A percentile compares a stretch with the other conserved stretches of the same genome.
These are phyloP conservation scores for Paragorgia papillata DNA, from an alignment of 92 coral and sea anemone genomes.

Conservation along the genomic window DNA sequence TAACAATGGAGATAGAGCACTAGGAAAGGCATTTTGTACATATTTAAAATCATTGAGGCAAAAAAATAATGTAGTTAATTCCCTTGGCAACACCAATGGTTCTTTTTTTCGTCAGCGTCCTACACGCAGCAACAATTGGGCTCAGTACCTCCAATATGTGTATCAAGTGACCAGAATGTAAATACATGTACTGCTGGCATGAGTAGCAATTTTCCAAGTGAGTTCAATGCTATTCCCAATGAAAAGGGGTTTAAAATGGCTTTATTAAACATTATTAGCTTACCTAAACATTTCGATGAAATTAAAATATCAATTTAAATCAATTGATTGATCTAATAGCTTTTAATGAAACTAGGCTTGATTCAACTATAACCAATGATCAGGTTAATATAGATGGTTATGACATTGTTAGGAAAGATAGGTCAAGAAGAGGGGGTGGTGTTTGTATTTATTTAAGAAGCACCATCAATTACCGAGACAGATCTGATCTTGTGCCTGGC, in stretches of 20 bases:
- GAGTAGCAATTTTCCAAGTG: background rate
- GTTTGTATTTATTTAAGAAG: constrained; percentile 43
- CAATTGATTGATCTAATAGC: constrained; percentile 50
- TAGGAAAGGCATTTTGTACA: background rate
- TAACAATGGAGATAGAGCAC: background rate
- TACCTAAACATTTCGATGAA: constrained; percentile 1
- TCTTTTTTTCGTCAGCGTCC: background rate
- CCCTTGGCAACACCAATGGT: background rate
- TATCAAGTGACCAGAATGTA: background rate
- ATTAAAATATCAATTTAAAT: constrained; percentile 3
- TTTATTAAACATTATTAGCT: constrained; percentile 22
- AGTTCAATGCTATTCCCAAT: constrained; percentile 18
- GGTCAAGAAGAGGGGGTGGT: constrained; percentile 56
- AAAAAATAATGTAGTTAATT: background rate
- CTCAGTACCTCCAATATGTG: background rate
- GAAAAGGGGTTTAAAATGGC: constrained; percentile 56
- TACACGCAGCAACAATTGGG: background rate
- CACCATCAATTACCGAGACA: constrained; percentile 43
- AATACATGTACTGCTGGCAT: background rate
- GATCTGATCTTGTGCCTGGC: constrained; percentile 27
- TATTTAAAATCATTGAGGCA: background rate
- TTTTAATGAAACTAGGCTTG: constrained; percentile 56
- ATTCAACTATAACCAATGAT: constrained; percentile 44
- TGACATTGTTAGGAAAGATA: constrained; percentile 50
- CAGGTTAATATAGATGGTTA: constrained; percentile 42